These are phyloP conservation scores for Oegoconia quadripuncta DNA, from an alignment of 2,888 invertebrate species.

Conservation along the genomic window DNA sequence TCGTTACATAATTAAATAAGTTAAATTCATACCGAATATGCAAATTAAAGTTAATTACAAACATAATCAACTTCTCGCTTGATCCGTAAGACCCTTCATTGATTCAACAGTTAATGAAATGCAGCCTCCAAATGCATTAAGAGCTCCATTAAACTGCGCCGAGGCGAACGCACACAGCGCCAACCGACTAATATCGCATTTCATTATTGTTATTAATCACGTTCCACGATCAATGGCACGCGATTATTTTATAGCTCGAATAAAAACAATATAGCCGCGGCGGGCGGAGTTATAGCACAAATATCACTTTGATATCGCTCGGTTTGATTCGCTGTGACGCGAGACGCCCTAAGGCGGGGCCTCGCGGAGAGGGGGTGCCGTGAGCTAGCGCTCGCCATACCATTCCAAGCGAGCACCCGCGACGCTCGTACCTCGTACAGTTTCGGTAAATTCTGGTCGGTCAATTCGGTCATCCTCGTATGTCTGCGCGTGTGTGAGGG, in stretches of 20 bases:
- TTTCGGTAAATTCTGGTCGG: constrained; percentile 17
- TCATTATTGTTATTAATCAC: constrained; percentile 47
- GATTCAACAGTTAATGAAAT: constrained; percentile 22
- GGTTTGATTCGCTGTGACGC: constrained; percentile 71
- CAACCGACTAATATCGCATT: constrained; percentile 35
- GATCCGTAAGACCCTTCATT: too few species aligned
- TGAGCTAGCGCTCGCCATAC: constrained; percentile 40
- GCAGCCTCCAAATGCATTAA: constrained; percentile 26
- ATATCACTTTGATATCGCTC: constrained; percentile 75
- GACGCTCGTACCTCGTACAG: constrained; percentile 41
- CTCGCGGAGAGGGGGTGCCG: constrained; percentile 48
- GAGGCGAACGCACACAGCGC: constrained; percentile 28
- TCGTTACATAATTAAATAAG: neutral
- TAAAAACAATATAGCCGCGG: constrained; percentile 70
- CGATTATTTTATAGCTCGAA: constrained; percentile 72
- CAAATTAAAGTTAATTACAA: too few species aligned
- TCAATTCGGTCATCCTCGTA: constrained; percentile 31
- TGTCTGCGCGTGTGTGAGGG: constrained; percentile 57
- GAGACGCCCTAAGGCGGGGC: constrained; percentile 71
- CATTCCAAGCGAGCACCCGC: constrained; percentile 53
- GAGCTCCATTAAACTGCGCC: constrained; percentile 30
- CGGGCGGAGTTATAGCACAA: constrained; percentile 68
- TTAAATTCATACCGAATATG: neutral
- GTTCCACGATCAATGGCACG: constrained; percentile 44
- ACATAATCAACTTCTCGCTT: too few species aligned